These are phyloP conservation scores for Ptilodon capucinus DNA, from an alignment of 2,888 invertebrate genomes.

Conservation along the genomic window DNA sequence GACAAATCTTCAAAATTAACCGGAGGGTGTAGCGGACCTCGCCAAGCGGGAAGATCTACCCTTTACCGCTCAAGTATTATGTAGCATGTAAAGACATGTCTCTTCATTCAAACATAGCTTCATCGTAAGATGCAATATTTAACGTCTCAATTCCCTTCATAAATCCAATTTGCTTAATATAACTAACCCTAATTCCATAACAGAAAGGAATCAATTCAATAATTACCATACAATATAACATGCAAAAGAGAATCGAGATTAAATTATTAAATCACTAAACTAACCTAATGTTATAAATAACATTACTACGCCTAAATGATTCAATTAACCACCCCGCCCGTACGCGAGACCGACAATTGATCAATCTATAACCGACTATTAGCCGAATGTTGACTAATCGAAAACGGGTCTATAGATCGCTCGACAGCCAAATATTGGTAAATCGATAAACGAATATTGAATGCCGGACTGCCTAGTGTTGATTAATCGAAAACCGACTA, in stretches of 20 bases:
- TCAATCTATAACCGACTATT: too few relatives aligned
- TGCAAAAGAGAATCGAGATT: conserved; percentile 27
- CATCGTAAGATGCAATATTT: conserved; percentile 15
- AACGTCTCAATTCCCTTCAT: conserved; percentile 22
- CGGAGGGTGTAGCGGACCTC: too few relatives aligned
- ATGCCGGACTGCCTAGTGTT: too few relatives aligned
- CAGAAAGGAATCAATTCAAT: background rate
- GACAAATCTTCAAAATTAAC: too few relatives aligned
- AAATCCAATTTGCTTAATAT: background rate
- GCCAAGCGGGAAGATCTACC: too few relatives aligned
- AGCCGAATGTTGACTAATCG: too few relatives aligned
- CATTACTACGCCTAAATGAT: conserved; percentile 33
- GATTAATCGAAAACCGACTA: too few relatives aligned
- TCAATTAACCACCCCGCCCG: background rate
- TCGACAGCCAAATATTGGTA: background rate
- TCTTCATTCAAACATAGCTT: conserved; percentile 24
- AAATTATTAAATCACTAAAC: conserved; percentile 31
- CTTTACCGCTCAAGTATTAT: too few relatives aligned
- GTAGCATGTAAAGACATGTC: too few relatives aligned
- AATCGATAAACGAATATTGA: too few relatives aligned
- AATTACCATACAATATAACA: conserved; percentile 1
- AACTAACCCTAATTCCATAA: background rate
- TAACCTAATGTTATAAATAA: conserved; percentile 35
- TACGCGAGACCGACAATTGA: background rate
- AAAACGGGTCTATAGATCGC: background rate